Percentiles rank a stretch among this genome's conserved stretches.
Conservation (phyloP, 2,888 invertebrate species). For the Theristus sp. region DNA sequence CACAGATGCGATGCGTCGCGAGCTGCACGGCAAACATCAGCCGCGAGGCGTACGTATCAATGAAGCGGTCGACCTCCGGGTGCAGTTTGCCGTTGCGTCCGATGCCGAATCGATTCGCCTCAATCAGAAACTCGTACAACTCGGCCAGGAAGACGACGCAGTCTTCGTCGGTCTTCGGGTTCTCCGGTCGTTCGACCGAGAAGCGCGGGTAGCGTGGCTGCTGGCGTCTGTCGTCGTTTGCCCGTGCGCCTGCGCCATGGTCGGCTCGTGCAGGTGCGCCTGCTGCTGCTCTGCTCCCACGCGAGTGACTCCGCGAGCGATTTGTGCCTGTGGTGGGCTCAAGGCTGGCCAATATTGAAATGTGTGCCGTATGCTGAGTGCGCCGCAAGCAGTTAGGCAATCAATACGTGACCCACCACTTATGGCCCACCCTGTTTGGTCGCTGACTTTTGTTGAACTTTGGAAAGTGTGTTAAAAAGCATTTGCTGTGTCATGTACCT, state of each 20-base stretch:
- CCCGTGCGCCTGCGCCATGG: neutral
- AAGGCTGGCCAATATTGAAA: no score
- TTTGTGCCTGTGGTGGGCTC: no score
- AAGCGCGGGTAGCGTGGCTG: neutral
- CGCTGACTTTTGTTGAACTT: neutral
- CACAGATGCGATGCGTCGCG: neutral
- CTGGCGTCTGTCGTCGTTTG: no score
- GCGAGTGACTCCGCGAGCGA: no score
- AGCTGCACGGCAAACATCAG: neutral
- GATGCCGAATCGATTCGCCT: neutral
- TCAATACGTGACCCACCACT: no score
- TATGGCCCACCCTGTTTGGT: no score
- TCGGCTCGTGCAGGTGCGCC: neutral
- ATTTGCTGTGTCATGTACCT: neutral
- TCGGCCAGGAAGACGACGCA: neutral
- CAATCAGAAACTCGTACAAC: neutral
- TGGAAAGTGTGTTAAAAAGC: neutral
- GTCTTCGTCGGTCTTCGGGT: neutral
- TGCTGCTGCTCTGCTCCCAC: no score
- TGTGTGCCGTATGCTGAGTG: no score
- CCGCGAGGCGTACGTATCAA: neutral
- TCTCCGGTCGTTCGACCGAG: neutral
- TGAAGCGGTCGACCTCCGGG: neutral
- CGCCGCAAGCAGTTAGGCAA: no score
- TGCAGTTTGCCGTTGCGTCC: neutral